These are phyloP conservation scores for Nysson spinosus DNA, from an alignment of 2,888 invertebrate genomes.

Conservation along the genomic window DNA sequence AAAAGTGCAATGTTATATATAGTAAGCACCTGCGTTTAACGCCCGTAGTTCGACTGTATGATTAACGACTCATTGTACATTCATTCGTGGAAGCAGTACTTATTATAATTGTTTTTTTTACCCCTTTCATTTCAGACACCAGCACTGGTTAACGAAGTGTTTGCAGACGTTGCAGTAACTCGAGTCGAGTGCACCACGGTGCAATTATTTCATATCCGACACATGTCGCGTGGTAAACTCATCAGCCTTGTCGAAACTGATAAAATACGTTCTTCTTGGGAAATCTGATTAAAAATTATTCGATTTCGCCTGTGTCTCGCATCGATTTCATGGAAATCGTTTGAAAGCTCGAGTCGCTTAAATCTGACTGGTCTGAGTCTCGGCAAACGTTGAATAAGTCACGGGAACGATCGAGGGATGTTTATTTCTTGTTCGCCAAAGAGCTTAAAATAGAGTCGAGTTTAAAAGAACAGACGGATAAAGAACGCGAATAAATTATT, in stretches of 20 bases:
- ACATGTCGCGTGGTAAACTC: constrained; percentile 26
- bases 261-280: neutral
- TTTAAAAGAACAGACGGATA: constrained; percentile 22
- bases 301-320: neutral
- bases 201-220: constrained; percentile 30
- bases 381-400: neutral
- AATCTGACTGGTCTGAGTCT: no score
- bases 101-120: constrained; percentile 6
- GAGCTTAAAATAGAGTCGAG: constrained; percentile 31
- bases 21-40: constrained; percentile 17
- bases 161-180: constrained; percentile 29
- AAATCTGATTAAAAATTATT: neutral
- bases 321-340: neutral
- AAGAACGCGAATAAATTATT: constrained; percentile 28
- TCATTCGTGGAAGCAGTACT: constrained; percentile 14
- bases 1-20: no score
- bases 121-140: constrained; percentile 3
- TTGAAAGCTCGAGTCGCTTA: neutral
- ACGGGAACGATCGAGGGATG: constrained; percentile 4
- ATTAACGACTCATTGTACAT: constrained; percentile 40
- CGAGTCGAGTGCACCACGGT: constrained; percentile 4
- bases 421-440: constrained; percentile 13
- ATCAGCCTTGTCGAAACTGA: neutral
- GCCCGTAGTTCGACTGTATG: constrained; percentile 21
- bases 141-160: constrained; percentile 1